Percentiles rank a stretch among this genome's conserved stretches.
Conservation (phyloP, 2,113 vertebrate species). For the Azemiops feae region DNA sequence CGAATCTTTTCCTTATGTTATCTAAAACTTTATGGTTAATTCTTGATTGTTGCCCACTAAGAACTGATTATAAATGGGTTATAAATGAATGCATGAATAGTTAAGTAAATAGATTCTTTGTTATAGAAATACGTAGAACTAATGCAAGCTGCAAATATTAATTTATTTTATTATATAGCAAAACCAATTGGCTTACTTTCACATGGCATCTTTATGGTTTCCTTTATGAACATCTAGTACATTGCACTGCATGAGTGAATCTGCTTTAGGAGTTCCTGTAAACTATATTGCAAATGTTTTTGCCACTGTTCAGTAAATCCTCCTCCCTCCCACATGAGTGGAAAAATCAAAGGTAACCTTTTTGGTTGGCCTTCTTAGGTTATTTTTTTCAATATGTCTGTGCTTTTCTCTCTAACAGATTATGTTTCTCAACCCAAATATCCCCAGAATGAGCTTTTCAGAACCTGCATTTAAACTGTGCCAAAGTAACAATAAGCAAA, state of each 20-base stretch:
- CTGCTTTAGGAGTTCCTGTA: background rate
- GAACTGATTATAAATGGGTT: background rate
- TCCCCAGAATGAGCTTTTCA: background rate
- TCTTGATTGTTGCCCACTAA: background rate
- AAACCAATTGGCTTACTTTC: background rate
- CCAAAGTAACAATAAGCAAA: background rate
- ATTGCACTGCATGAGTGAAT: background rate
- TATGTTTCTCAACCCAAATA: background rate
- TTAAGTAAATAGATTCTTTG: background rate
- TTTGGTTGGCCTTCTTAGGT: background rate
- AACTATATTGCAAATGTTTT: background rate
- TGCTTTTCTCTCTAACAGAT: background rate
- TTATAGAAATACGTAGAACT: background rate
- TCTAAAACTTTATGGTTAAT: background rate
- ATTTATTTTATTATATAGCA: background rate
- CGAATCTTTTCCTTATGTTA: background rate
- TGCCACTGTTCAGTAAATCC: background rate
- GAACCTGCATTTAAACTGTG: background rate
- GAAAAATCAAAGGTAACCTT: background rate
- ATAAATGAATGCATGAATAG: background rate
- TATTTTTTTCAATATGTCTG: background rate
- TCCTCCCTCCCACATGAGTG: background rate
- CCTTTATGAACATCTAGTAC: constrained; percentile 9
- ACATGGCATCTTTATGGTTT: constrained; percentile 9
- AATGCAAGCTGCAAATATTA: background rate